These are phyloP conservation scores for human DNA, from an alignment of 2,113 vertebrate genomes.

Conservation along the genomic window DNA sequence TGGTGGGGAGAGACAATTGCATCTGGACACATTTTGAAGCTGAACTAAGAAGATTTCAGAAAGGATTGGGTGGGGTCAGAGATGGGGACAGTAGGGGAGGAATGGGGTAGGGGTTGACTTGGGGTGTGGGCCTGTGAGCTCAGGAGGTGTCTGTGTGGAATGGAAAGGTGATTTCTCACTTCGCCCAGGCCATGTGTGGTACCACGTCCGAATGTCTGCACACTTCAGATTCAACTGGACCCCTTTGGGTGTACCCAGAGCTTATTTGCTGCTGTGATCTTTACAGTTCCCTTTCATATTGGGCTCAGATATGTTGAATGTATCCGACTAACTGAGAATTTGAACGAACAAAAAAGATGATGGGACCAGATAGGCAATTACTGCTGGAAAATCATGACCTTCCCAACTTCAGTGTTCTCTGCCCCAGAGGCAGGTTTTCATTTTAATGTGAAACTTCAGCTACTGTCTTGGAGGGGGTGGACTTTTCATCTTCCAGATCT, in stretches of 20 bases:
- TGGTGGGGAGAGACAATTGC: background rate
- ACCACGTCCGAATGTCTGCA: background rate
- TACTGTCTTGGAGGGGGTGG: background rate
- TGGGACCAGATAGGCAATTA: background rate
- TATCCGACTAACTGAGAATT: background rate
- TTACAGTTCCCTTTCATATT: background rate
- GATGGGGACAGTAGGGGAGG: background rate
- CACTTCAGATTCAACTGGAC: background rate
- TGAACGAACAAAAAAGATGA: background rate
- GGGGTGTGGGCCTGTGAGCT: background rate
- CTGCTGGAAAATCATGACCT: background rate
- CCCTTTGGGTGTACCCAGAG: background rate
- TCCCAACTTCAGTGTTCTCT: background rate
- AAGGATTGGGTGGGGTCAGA: background rate
- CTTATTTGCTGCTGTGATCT: background rate
- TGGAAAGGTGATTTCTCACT: background rate
- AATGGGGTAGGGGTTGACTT: background rate
- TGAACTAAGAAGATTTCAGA: background rate
- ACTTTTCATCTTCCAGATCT: background rate
- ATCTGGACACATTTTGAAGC: background rate
- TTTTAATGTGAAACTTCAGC: background rate
- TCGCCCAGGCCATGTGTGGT: too few relatives aligned
- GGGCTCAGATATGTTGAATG: background rate
- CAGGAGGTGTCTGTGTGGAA: background rate
- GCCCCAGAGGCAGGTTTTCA: background rate